Evolutionary conservation across 2,797 vertebrate genomes (phyloP).

Genomic region (Margarornis squamiger): DNA sequence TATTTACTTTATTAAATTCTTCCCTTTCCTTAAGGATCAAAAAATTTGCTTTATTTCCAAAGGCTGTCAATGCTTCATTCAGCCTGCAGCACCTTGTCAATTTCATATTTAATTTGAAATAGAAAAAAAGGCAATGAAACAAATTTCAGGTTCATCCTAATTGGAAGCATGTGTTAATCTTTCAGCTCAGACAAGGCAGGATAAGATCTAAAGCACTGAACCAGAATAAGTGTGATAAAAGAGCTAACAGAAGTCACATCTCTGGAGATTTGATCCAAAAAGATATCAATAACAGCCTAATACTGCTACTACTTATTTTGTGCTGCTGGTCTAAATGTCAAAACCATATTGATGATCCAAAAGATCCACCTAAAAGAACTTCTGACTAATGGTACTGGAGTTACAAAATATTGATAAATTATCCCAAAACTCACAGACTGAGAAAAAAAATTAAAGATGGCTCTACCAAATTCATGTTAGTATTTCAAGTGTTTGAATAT

Average conservation of each 20-base stretch:
- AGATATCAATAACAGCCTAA: neutral
- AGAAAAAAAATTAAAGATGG: neutral
- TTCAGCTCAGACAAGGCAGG: neutral
- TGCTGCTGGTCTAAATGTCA: neutral
- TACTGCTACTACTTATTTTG: neutral
- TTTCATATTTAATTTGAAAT: neutral
- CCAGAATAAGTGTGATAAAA: neutral
- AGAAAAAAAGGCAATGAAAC: neutral
- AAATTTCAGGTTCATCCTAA: neutral
- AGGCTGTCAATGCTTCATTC: neutral
- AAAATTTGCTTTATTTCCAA: neutral
- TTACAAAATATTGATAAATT: neutral
- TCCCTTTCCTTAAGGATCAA: neutral
- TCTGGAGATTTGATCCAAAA: neutral
- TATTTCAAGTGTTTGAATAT: neutral
- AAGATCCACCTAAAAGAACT: neutral
- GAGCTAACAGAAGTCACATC: neutral
- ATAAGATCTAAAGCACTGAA: neutral
- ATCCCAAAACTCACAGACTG: neutral
- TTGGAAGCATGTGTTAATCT: neutral
- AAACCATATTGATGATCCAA: neutral
- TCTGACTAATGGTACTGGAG: neutral
- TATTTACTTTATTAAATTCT: neutral
- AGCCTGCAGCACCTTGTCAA: neutral
- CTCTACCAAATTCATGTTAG: neutral